Conservation (phyloP, 1,140 invertebrate genomes). For the Aethina tumida region DNA sequence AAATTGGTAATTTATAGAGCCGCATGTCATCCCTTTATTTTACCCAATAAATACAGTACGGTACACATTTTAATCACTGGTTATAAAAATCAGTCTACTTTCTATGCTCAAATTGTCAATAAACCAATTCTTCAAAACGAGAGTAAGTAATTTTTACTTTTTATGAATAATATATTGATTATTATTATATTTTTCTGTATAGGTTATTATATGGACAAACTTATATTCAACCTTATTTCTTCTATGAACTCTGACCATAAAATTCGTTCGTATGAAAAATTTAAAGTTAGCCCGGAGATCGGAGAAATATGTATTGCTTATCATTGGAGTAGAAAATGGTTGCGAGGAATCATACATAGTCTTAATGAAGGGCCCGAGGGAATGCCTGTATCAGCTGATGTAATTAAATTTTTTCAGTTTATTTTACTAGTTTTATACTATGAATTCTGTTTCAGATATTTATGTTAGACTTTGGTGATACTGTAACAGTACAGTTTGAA, state of each 20-base stretch:
- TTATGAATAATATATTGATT: conserved; percentile 1
- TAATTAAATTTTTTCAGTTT: neutral
- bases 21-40: conserved; percentile 9
- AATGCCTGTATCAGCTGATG: conserved; percentile 1
- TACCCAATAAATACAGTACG: conserved; percentile 11
- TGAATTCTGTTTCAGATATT: conserved; percentile 2
- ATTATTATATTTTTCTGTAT: conserved; percentile 1
- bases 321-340: conserved; percentile 12
- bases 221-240: conserved; percentile 11
- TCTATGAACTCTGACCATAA: conserved; percentile 17
- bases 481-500: neutral
- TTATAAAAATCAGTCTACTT: conserved; percentile 16
- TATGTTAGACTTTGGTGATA: conserved; percentile 5
- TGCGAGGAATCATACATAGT: conserved; percentile 7
- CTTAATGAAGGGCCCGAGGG: neutral
- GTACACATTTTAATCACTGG: conserved; percentile 16
- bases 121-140: conserved; percentile 9
- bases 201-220: conserved; percentile 12
- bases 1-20: conserved; percentile 11
- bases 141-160: conserved; percentile 6
- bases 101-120: conserved; percentile 18
- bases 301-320: conserved; percentile 24
- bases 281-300: conserved; percentile 18
- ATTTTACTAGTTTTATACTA: neutral
- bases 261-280: conserved; percentile 15